A percentile compares a stretch with the other conserved stretches of the same genome.
phyloP scores from a whole-genome alignment of 53 echinoderm and acorn worm species.

The Luidia sarsii region DNA sequence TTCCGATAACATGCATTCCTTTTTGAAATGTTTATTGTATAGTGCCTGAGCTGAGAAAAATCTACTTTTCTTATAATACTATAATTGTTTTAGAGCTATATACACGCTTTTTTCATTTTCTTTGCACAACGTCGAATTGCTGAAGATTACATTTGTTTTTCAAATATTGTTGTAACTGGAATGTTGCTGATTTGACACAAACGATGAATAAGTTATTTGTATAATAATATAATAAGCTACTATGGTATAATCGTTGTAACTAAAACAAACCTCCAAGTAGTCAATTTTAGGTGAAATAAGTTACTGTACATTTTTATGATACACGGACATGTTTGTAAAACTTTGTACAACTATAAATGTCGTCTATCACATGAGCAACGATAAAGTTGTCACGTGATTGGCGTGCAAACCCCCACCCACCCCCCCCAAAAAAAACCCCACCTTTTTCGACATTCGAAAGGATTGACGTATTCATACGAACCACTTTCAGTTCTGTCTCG shows the following conservation, averaged over 20 bases:
- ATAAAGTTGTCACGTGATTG: too few species aligned
- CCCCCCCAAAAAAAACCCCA: too few species aligned
- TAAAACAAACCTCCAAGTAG: slow-evolving; percentile 22
- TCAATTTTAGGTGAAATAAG: slow-evolving; percentile 22
- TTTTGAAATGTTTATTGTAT: slow-evolving; percentile 1
- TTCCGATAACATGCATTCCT: too few species aligned
- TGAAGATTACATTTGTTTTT: slow-evolving; percentile 1
- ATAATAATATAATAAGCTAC: slow-evolving; percentile 7
- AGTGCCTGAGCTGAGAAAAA: slow-evolving; percentile 43
- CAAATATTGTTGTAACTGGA: slow-evolving; percentile 25
- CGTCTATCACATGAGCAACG: too few species aligned
- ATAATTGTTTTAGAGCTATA: slow-evolving; percentile 20
- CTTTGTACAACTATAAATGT: too few species aligned
- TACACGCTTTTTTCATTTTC: slow-evolving; percentile 40
- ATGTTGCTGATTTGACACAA: slow-evolving; percentile 28
- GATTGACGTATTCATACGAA: too few species aligned
- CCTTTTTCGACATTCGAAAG: too few species aligned
- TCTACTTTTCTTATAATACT: background rate
- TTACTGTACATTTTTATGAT: slow-evolving; percentile 23
- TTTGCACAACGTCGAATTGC: slow-evolving; percentile 51
- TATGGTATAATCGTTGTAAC: background rate
- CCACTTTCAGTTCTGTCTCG: too few species aligned
- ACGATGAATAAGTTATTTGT: slow-evolving; percentile 45
- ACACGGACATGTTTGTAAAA: background rate
- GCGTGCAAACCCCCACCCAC: too few species aligned